Evolutionary conservation across 2,888 invertebrate genomes (phyloP), one percentile per base, ranked within the genome.

Genomic region (Melanchra persicariae): DNA sequence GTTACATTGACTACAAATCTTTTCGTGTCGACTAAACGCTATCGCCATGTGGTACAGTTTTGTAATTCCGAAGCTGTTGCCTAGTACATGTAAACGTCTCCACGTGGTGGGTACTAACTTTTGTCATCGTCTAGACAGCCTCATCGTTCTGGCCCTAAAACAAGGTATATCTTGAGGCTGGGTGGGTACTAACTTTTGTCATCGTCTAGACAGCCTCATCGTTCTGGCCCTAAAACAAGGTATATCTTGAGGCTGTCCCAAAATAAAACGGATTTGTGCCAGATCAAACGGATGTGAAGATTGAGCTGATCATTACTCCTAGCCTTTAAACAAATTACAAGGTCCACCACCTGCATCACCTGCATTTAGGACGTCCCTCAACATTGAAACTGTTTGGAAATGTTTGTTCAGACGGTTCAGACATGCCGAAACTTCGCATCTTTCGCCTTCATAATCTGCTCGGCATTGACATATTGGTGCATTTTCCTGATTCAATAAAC

Each of bases 341-440:
- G 22, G 19, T n/a, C n/a, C n/a, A n/a, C n/a, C n/a, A n/a, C n/a
- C n/a, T n/a, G n/a, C n/a, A 17, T 54, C 30, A 54, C 55, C 30
- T 10, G n/a, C 6, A n/a, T 55, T n/a, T 2, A 55, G 12, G 6
- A 55, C 19, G 12, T 30, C 26, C 19, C 55, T n/a, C 30, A 55
- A 26, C 55, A 55, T 55, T 30, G n/a, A 19, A 30, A 55, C 55
- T 55, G 30, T 30, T 30, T 34, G 30, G 8, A 55, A 55, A 34
- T 55, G n/a, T 55, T 55, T 55, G 19, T 55, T 55, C 55, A 55
- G 12, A 55, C 55, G 55, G 19, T 34, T 30, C n/a, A 55, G 12
- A 17, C 55, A 55, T 10, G 10, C n/a, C 10, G 55, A n/a, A n/a
- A 30, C n/a, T 30, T 30, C 55, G 19, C 55, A 55, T 30, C 55